Percentiles rank a stretch among this genome's conserved stretches.
Evolutionary conservation across 23 tunicate genomes (phyloP).

Genomic region (Ciona savignyi): DNA sequence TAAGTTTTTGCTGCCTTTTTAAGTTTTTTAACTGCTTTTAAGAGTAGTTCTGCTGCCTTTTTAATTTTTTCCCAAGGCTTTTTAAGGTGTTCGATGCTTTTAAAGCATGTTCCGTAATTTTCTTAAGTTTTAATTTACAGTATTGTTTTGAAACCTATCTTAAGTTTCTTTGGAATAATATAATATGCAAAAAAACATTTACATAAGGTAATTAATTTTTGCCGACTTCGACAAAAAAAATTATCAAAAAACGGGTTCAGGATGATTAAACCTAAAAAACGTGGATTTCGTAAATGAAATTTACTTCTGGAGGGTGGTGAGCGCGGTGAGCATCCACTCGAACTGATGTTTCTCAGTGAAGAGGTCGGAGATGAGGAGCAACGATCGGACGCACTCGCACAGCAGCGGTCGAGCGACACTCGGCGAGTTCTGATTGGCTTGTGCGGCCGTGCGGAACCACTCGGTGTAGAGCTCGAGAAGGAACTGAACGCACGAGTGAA

Average conservation of each 20-base stretch:
- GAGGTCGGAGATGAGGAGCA: constrained; percentile 70
- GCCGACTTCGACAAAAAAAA: background rate
- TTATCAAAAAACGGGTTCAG: background rate
- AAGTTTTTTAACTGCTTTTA: too few relatives aligned
- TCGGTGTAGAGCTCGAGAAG: constrained; percentile 84
- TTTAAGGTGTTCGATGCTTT: too few relatives aligned
- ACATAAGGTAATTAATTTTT: too few relatives aligned
- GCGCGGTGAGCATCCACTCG: constrained; percentile 64
- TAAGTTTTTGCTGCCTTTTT: too few relatives aligned
- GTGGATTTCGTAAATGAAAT: background rate
- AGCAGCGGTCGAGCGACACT: constrained; percentile 47
- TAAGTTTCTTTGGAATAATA: too few relatives aligned
- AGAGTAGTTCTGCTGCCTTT: too few relatives aligned
- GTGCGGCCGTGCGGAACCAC: constrained; percentile 69
- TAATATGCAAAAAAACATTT: too few relatives aligned
- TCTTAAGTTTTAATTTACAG: too few relatives aligned
- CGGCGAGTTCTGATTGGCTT: background rate
- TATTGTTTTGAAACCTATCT: too few relatives aligned
- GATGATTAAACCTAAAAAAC: background rate
- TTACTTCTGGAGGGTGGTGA: constrained; percentile 37
- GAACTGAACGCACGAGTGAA: constrained; percentile 88
- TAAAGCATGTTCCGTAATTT: too few relatives aligned
- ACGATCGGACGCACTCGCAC: constrained; percentile 67
- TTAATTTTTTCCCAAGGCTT: too few relatives aligned
- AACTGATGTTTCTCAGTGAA: constrained; percentile 83